Evolutionary conservation across 2,888 invertebrate species (phyloP).

Genomic region (Pandemis corylana): DNA sequence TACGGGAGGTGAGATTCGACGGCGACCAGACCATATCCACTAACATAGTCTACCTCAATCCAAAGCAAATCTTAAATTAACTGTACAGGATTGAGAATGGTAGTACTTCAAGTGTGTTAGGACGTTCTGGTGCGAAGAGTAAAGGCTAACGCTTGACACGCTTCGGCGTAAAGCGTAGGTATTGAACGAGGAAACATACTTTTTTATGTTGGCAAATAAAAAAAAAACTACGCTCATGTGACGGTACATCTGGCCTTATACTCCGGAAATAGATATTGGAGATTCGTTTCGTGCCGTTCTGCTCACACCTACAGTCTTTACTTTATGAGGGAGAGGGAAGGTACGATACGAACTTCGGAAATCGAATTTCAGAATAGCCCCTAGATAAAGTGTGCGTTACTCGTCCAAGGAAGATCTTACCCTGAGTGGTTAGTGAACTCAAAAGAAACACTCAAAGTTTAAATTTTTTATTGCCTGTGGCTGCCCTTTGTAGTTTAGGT

Average conservation of each 20-base stretch:
- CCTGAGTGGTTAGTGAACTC: background rate
- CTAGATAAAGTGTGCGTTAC: no score
- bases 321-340: no score
- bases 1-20: constrained; percentile 74
- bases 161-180: constrained; percentile 8
- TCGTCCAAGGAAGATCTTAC: no score
- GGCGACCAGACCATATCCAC: constrained; percentile 57
- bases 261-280: no score
- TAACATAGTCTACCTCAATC: background rate
- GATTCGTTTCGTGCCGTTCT: no score
- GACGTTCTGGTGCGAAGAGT: background rate
- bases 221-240: no score
- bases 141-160: constrained; percentile 13
- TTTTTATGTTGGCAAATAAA: background rate
- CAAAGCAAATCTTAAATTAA: background rate
- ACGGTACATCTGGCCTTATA: no score
- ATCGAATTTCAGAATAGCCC: no score
- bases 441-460: background rate
- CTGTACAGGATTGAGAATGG: background rate
- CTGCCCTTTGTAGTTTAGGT: background rate
- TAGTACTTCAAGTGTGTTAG: background rate
- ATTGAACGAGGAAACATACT: constrained; percentile 12
- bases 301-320: no score
- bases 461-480: background rate
- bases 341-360: no score